Percentiles rank a stretch among this genome's conserved stretches.
phyloP scores from a whole-genome alignment of 2,113 vertebrate genomes.

The Stomatorhinus ivindoensis region DNA sequence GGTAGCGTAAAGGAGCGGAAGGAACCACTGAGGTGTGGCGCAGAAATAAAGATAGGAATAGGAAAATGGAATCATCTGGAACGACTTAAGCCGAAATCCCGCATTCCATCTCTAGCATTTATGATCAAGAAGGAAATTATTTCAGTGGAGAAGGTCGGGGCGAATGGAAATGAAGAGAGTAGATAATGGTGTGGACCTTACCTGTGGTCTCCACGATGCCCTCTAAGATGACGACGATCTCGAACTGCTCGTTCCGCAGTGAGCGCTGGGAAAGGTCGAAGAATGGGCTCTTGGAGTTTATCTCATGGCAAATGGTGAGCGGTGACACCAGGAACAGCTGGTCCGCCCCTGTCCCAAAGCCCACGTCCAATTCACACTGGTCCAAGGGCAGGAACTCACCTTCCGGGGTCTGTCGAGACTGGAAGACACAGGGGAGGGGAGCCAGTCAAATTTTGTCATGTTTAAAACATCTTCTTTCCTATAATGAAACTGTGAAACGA shows the following conservation, averaged over 20 bases:
- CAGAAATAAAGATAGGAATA: background rate
- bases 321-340: conserved; percentile 84
- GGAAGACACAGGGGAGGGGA: conserved; percentile 20
- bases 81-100: background rate
- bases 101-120: background rate
- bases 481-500: background rate
- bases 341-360: conserved; percentile 81
- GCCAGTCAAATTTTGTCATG: background rate
- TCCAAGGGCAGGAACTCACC: conserved; percentile 83
- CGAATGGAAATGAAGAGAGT: background rate
- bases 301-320: conserved; percentile 83
- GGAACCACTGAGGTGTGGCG: background rate
- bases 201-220: conserved; percentile 84
- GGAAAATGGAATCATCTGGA: background rate
- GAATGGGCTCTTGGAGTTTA: conserved; percentile 78
- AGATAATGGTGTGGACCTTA: conserved; percentile 37
- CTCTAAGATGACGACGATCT: conserved; percentile 83
- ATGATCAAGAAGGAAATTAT: background rate
- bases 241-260: conserved; percentile 74
- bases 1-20: too few relatives aligned
- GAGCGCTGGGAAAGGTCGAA: conserved; percentile 79
- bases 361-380: conserved; percentile 81
- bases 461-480: background rate
- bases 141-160: background rate
- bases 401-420: conserved; percentile 84